Evolutionary conservation across 2,888 invertebrate genomes (phyloP).

Genomic region (Protonemura montana): DNA sequence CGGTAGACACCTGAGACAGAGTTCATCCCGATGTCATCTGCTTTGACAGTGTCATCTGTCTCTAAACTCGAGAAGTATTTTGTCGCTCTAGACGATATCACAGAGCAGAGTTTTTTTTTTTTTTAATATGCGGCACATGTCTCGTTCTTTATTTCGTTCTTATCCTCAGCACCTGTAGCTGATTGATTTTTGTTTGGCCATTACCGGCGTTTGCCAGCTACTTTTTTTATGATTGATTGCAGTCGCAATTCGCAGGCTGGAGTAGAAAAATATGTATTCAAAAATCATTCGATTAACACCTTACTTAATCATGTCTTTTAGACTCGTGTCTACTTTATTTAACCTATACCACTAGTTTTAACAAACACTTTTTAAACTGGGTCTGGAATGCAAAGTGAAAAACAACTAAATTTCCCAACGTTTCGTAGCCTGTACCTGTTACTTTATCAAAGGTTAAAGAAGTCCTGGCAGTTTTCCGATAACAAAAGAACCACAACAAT

Average conservation of each 20-base stretch:
- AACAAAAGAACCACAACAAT: too few relatives aligned
- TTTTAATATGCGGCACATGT: neutral
- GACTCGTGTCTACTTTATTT: too few relatives aligned
- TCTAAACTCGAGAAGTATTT: neutral
- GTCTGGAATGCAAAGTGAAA: too few relatives aligned
- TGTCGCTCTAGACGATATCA: neutral
- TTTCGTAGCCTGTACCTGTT: too few relatives aligned
- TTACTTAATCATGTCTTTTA: too few relatives aligned
- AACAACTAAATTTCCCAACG: too few relatives aligned
- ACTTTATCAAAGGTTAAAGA: too few relatives aligned
- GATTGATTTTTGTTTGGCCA: neutral
- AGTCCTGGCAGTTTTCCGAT: too few relatives aligned
- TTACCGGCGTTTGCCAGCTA: neutral
- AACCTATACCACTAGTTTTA: too few relatives aligned
- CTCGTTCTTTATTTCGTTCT: neutral
- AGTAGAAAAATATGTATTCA: neutral
- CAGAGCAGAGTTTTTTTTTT: neutral
- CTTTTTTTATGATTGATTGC: neutral
- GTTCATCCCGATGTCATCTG: neutral
- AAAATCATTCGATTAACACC: neutral
- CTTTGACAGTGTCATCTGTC: neutral
- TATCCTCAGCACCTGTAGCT: neutral
- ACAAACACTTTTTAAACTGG: too few relatives aligned
- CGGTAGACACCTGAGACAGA: too few relatives aligned
- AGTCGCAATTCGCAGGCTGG: neutral